These are phyloP conservation scores for Brevipalpus yothersi DNA, from an alignment of 1,140 invertebrate genomes.

Conservation along the genomic window DNA sequence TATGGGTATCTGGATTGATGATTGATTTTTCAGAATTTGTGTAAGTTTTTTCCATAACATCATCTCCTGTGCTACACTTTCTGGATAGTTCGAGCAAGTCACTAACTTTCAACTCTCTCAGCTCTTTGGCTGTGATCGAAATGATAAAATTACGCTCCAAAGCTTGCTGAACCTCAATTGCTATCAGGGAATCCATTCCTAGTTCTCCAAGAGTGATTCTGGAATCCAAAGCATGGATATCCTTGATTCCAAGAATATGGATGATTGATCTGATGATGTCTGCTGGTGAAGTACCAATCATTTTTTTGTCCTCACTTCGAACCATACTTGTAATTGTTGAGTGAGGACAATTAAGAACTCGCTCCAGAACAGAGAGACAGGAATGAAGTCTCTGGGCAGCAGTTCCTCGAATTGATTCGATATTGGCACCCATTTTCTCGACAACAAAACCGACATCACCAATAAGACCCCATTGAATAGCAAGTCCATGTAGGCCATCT, in stretches of 20 bases:
- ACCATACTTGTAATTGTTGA: slow-evolving; percentile 8
- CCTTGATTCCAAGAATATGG: slow-evolving; percentile 33
- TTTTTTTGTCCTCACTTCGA: slow-evolving; percentile 24
- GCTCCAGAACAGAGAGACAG: slow-evolving; percentile 56
- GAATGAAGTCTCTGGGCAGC: slow-evolving; percentile 69
- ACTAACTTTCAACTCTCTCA: slow-evolving; percentile 5
- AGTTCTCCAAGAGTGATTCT: slow-evolving; percentile 57
- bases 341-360: slow-evolving; percentile 25
- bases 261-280: slow-evolving; percentile 17
- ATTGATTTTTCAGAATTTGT: background rate
- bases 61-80: background rate
- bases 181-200: slow-evolving; percentile 91
- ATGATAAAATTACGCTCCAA: slow-evolving; percentile 10
- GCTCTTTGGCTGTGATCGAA: slow-evolving; percentile 3
- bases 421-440: slow-evolving; percentile 38
- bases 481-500: slow-evolving; percentile 41
- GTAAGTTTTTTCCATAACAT: background rate
- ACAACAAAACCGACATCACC: slow-evolving; percentile 77
- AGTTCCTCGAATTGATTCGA: slow-evolving; percentile 68
- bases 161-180: slow-evolving; percentile 60
- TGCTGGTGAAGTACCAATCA: slow-evolving; percentile 28
- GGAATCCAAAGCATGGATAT: slow-evolving; percentile 49
- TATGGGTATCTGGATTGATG: background rate
- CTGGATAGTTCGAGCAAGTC: background rate
- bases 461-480: slow-evolving; percentile 93